Evolutionary conservation across 2,888 invertebrate species (phyloP), one percentile per base, ranked within the genome.

Genomic region (Sthenelais limicola): DNA sequence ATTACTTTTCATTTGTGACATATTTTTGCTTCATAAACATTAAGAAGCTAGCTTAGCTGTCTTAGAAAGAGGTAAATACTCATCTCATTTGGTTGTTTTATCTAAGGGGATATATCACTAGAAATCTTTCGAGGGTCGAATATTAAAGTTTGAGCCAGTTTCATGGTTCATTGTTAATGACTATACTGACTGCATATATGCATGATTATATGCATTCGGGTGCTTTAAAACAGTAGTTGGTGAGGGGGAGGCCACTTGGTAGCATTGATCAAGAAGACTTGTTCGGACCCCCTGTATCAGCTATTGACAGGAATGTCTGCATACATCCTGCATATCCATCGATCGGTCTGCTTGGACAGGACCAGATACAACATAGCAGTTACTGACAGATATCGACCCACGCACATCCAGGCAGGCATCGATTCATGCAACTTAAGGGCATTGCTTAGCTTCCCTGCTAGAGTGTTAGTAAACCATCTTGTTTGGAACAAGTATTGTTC

Each of bases 401-500:
- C 32, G n/a, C 38, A 38, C 24, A 24, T 62, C 38, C 35, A 62
- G 62, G 35, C 38, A 33, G 35, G 62, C 62, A 62, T 62, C 38
- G 62, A 62, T 62, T 62, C 24, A 24, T n/a, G 56, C 32, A 56
- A 56, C 30, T 28, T 56, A n/a, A 32, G 56, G 56, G 28, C 12
- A 33, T 30, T 7, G n/a, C n/a, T n/a, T n/a, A n/a, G n/a, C n/a
- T n/a, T n/a, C n/a, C 24, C 32, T 12, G 56, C 18, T 35, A 15
- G 62, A 62, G 62, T 62, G 62, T 62, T 38, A 24, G 62, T 62
- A 62, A 35, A 62, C 62, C 9, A 12, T 3, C 38, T 9, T 62
- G 62, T 62, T 62, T 62, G 62, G 62, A 24, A 12, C 21, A 35
- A 38, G 21, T 62, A 62, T 62, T 62, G 62, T 62, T 62, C 56